Evolutionary conservation across 2,113 vertebrate species (phyloP), one percentile per base, ranked within the genome.

Genomic region (Podiceps cristatus): DNA sequence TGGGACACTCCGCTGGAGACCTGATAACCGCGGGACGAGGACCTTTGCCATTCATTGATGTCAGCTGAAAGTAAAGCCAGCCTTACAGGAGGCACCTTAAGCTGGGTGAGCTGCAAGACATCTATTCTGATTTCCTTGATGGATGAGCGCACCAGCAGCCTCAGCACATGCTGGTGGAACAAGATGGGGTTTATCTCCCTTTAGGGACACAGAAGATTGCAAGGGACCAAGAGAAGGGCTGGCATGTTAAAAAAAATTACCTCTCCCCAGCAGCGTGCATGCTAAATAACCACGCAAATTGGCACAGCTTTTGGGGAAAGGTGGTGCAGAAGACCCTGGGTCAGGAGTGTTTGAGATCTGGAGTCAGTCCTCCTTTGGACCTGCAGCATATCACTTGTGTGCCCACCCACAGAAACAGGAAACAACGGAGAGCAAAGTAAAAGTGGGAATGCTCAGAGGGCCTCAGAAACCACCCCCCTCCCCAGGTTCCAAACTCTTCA

Each of bases 41-140:
- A 88, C 69, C 58, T 95, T 86, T 95, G 93, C 71, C 67, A 60
- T 84, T 82, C 85, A 75, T 7, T 79, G 81, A 72, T 82, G 90
- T 0, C 60, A 53, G 22, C 74, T 93, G 86, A 62, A 72, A 74
- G 50, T 7, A 86, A 69, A 92, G 31, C 15, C 53, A 89, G 59
- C 42, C 45, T 74, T 83, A 58, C 1, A 9, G 63, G 42, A 84
- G 35, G n/a, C 31, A 91, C 49, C 75, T 86, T 62, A 40, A 63
- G 47, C 42, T 87, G n/a, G 4, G 1, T 55, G 28, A 68, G 56
- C 56, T 79, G 42, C 86, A 83, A 45, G 42, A 67, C 17, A 11
- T 47, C 29, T 47, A 10, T 67, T 77, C 50, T 74, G 63, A n/a
- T 52, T 84, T 69, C 49, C 53, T 33, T 63, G 80, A 44, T 8